Evolutionary conservation across 2,888 invertebrate species (phyloP), one percentile per base, ranked within the genome.

Genomic region (Acronicta alni): DNA sequence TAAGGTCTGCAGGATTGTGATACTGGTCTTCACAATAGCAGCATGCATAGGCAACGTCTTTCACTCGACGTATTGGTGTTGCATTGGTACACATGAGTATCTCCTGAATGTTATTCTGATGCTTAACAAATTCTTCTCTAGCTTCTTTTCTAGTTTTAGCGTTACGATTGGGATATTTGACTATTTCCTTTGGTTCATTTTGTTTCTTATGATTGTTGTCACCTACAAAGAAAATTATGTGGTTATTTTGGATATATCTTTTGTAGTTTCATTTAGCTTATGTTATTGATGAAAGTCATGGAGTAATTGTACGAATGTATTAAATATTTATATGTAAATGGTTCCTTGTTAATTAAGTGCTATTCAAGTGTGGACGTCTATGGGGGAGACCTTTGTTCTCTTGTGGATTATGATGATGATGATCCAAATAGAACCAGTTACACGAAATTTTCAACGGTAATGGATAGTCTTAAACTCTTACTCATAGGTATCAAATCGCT

Each of bases 21-120:
- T 71, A 89, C 30, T 85, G 80, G 8, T 80, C 69, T 0, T 74
- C 52, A 55, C 91, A 91, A 62, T 87, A 91, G 14, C 85, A 82
- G 64, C 91, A 91, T 3, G 79, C 68, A 56, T 87, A 91, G 0
- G 87, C 88, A 0, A 80, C 77, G 6, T 85, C 84, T 0, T 80
- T 79, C 12, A 82, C 75, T 43, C 85, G 78, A 16, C 82, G 77
- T n/a, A 91, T 87, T 0, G 90, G 89, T 0, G 91, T 91, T 0
- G 91, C 90, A 55, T 90, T 91, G 0, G 90, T 86, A 53, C 78
- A 80, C 6, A 75, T 67, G 5, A 90, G 59, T 45, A 90, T 84
- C 39, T 82, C 78, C 26, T 75, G 74, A 1, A 89, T 73, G 56
- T 90, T 90, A 30, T 77, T 77, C 7, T 82, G 79, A 46, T 88